phyloP scores from a whole-genome alignment of 2,797 vertebrate genomes.

The Gallinago nigripennis region DNA sequence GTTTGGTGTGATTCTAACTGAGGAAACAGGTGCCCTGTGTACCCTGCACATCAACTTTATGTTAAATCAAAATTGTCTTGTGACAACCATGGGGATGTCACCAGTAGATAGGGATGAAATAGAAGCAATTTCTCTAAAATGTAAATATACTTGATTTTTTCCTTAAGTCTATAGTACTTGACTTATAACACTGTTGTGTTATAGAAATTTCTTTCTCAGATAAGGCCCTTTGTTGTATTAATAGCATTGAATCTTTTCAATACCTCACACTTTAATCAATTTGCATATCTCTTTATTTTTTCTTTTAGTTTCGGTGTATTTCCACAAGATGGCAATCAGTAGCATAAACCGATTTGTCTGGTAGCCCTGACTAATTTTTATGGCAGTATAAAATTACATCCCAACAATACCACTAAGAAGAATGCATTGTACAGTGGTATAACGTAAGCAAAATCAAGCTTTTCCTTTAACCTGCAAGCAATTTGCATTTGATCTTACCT shows the following conservation, averaged over 20 bases:
- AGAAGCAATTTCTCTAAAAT: neutral
- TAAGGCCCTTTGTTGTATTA: neutral
- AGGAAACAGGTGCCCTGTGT: neutral
- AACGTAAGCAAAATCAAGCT: neutral
- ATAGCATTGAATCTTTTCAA: neutral
- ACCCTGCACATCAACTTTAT: neutral
- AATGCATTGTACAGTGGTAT: neutral
- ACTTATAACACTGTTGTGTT: neutral
- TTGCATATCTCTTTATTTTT: neutral
- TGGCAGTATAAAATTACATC: neutral
- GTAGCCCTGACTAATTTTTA: neutral
- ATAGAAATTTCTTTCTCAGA: neutral
- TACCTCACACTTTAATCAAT: neutral
- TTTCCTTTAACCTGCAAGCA: neutral
- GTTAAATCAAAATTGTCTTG: neutral
- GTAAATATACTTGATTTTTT: neutral
- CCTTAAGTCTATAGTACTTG: neutral
- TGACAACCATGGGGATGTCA: neutral
- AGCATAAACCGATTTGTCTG: neutral
- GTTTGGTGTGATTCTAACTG: neutral
- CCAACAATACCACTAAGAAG: neutral
- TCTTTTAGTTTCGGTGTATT: neutral
- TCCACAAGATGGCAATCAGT: neutral
- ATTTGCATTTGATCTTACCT: slow-evolving; percentile 68
- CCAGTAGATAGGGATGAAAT: neutral